phyloP scores from a whole-genome alignment of 2,113 vertebrate genomes.

The Tetrao urogallus region DNA sequence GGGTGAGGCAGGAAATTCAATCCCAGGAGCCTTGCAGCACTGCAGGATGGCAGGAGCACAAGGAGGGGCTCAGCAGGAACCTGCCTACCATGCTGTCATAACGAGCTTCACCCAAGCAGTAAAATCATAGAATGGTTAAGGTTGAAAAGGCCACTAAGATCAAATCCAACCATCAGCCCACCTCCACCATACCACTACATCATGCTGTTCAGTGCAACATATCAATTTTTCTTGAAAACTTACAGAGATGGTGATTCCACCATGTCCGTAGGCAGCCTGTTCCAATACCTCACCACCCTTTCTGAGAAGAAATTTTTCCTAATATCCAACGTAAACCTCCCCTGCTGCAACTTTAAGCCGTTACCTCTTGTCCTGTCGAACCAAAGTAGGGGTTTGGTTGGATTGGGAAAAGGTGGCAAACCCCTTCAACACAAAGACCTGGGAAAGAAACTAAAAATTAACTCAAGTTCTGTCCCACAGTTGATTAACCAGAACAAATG shows the following conservation, averaged over 20 bases:
- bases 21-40: not conserved
- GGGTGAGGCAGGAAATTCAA: not conserved
- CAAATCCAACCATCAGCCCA: too few relatives aligned
- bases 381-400: rapidly evolving
- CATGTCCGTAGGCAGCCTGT: too few relatives aligned
- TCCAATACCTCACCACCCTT: too few relatives aligned
- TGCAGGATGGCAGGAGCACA: not conserved
- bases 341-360: too few relatives aligned
- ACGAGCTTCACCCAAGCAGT: not conserved
- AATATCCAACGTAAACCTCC: too few relatives aligned
- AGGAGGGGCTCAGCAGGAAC: not conserved
- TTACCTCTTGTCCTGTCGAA: too few relatives aligned
- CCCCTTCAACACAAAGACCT: not conserved
- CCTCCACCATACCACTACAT: too few relatives aligned
- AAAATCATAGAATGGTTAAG: rapidly evolving
- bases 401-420: not conserved
- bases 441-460: not conserved
- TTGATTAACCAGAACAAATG: not conserved
- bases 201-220: too few relatives aligned
- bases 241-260: too few relatives aligned
- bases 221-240: too few relatives aligned
- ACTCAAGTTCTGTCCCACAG: not conserved
- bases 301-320: too few relatives aligned
- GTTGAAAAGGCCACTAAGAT: too few relatives aligned
- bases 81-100: rapidly evolving